Evolutionary conservation across 35 echinoderm and acorn worm genomes (phyloP).

Genomic region (Acanthaster planci): DNA sequence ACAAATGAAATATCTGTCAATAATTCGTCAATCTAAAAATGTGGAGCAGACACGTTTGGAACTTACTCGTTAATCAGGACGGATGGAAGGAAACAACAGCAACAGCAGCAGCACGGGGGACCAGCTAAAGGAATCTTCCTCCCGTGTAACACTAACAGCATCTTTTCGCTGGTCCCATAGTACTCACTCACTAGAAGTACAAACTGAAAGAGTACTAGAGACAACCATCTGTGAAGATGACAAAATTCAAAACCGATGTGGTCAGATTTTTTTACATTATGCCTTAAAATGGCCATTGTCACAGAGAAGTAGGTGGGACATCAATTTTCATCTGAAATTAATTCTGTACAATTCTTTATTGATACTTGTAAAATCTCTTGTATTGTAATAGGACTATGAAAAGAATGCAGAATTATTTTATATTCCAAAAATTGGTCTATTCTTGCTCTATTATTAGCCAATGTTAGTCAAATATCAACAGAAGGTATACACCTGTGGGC

Average conservation of each 20-base stretch:
- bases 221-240: conserved; percentile 67
- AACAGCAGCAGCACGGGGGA: conserved; percentile 74
- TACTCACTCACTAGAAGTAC: conserved; percentile 89
- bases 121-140: conserved; percentile 75
- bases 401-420: too few relatives aligned
- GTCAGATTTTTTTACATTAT: neutral
- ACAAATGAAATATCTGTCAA: too few relatives aligned
- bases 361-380: too few relatives aligned
- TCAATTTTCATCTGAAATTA: neutral
- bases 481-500: too few relatives aligned
- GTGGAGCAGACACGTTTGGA: neutral
- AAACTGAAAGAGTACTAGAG: conserved; percentile 81
- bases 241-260: conserved; percentile 1
- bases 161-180: conserved; percentile 64
- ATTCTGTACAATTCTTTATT: too few relatives aligned
- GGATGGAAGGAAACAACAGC: conserved; percentile 72
- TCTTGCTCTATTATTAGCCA: too few relatives aligned
- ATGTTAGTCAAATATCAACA: too few relatives aligned
- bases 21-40: too few relatives aligned
- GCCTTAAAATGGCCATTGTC: neutral
- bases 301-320: neutral
- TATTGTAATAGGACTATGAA: too few relatives aligned
- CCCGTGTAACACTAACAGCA: conserved; percentile 75
- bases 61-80: conserved; percentile 81
- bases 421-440: too few relatives aligned